Conservation (phyloP, 2,113 vertebrate species). For the Carlito syrichta region DNA sequence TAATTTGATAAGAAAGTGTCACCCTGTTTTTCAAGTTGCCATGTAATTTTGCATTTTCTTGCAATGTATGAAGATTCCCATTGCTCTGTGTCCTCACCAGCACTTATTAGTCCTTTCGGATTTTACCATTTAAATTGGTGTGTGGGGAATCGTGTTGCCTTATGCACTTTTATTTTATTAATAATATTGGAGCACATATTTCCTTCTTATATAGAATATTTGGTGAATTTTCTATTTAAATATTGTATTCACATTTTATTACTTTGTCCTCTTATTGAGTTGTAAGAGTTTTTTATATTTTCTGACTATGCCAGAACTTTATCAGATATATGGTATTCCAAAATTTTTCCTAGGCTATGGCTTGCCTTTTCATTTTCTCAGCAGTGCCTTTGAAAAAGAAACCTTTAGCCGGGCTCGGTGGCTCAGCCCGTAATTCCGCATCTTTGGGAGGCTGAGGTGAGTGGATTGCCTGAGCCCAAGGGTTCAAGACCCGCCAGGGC, state of each 20-base stretch:
- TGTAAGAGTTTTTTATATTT: neutral
- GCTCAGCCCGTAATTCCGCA: too few relatives aligned
- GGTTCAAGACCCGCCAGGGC: too few relatives aligned
- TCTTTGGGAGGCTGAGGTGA: too few relatives aligned
- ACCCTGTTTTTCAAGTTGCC: neutral
- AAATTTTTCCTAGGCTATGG: neutral
- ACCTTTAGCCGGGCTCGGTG: too few relatives aligned
- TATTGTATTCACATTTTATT: neutral
- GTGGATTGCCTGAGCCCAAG: too few relatives aligned
- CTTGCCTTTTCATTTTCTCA: slow-evolving; percentile 3
- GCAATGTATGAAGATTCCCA: neutral
- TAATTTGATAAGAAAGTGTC: neutral
- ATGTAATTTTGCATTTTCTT: neutral
- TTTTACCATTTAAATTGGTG: neutral
- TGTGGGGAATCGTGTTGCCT: neutral
- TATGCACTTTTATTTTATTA: neutral
- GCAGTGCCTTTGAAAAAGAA: neutral
- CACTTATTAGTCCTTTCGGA: neutral
- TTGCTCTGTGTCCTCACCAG: neutral
- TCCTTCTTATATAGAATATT: neutral
- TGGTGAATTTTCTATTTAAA: neutral
- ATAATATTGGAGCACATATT: neutral
- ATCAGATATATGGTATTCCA: neutral
- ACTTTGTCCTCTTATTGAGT: neutral
- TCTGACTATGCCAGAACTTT: neutral